Conservation (phyloP, 30 jellyfish, hydroid and myxozoan species). For the Rhopilema esculentum region DNA sequence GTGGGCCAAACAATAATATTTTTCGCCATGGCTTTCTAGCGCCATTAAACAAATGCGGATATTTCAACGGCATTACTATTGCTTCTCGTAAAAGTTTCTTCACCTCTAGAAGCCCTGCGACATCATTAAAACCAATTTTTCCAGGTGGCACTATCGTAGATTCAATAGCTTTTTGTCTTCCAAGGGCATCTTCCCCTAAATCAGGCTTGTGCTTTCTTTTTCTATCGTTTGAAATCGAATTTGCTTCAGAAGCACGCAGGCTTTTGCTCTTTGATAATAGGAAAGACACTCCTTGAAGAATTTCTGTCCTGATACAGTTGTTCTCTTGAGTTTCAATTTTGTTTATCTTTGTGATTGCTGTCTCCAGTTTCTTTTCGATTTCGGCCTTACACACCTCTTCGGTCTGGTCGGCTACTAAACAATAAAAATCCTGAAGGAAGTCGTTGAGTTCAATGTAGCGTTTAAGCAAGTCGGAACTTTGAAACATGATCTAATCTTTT, state of each 20-base stretch:
- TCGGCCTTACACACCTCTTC: not conserved
- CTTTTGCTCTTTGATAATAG: not conserved
- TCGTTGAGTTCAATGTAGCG: conserved; percentile 16
- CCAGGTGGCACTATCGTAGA: conserved; percentile 87
- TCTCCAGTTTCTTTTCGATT: conserved; percentile 5
- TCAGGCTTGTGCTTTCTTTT: conserved; percentile 37
- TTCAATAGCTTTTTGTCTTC: conserved; percentile 74
- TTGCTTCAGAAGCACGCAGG: not conserved
- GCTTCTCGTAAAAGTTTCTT: conserved; percentile 89
- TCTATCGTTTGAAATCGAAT: not conserved
- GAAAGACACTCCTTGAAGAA: not conserved
- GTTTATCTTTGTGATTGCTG: conserved; percentile 8
- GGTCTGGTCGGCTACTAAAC: not conserved
- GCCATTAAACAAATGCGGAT: conserved; percentile 91
- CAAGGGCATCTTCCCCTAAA: conserved; percentile 19
- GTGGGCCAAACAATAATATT: conserved; percentile 93
- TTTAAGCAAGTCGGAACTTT: conserved; percentile 3
- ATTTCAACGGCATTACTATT: conserved; percentile 86
- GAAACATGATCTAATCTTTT: not conserved
- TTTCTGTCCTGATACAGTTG: conserved; percentile 14
- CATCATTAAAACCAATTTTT: conserved; percentile 68
- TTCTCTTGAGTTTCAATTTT: conserved; percentile 1
- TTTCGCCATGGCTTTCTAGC: conserved; percentile 93
- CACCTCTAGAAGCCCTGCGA: conserved; percentile 94
- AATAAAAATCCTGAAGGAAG: not conserved